Conservation (phyloP, 2,113 vertebrate genomes). For the Aspiorhynchus laticeps region DNA sequence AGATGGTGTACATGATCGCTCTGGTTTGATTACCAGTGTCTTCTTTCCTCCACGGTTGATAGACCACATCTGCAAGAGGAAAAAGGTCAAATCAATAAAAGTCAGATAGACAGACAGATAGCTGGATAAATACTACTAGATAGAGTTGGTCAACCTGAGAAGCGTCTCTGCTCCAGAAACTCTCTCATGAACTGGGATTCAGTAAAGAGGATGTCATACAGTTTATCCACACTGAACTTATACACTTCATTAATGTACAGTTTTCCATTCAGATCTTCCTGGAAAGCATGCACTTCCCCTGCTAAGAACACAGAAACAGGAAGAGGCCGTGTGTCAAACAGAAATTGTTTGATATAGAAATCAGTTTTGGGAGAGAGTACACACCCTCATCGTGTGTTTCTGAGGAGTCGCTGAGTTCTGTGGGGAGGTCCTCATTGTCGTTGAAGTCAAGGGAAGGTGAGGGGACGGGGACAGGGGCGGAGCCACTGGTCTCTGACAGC, state of each 20-base stretch:
- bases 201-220: conserved; percentile 92
- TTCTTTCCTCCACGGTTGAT: conserved; percentile 96
- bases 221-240: conserved; percentile 95
- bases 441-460: conserved; percentile 95
- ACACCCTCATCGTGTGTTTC: conserved; percentile 97
- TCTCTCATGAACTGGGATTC: conserved; percentile 94
- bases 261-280: conserved; percentile 91
- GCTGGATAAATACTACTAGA: background rate
- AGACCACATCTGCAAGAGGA: conserved; percentile 84
- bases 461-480: conserved; percentile 78
- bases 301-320: conserved; percentile 15
- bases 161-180: conserved; percentile 94
- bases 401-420: conserved; percentile 96
- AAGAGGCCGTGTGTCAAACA: background rate
- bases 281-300: conserved; percentile 96
- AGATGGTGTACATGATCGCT: conserved; percentile 94
- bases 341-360: background rate
- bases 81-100: background rate
- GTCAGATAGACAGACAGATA: background rate
- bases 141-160: conserved; percentile 80
- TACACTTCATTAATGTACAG: conserved; percentile 96
- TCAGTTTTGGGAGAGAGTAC: background rate
- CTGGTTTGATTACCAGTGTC: conserved; percentile 92
- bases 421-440: conserved; percentile 97
- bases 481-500: conserved; percentile 70